Evolutionary conservation across 2,888 invertebrate genomes (phyloP), one percentile per base, ranked within the genome.

Genomic region (Platynereis dumerilii): DNA sequence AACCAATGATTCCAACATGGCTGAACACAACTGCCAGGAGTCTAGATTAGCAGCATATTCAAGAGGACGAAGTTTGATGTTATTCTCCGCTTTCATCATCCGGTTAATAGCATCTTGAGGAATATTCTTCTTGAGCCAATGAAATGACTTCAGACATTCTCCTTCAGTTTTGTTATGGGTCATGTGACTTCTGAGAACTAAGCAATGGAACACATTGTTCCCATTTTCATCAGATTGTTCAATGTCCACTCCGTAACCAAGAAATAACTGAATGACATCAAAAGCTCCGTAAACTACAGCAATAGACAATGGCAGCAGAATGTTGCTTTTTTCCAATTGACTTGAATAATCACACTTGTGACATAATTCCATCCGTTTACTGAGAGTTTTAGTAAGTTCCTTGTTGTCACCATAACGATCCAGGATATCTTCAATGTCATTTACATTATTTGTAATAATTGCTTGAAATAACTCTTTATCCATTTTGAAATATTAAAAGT

Each of bases 201-300:
- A 48, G 48, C 48, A 48, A 22, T 48, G 48, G 48, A 48, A 48
- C 20, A 48, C 48, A 48, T 48, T 48, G 48, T 48, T 48, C 3
- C 22, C 48, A 48, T 48, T 48, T n/a, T 7, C 17, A 20, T 22
- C 48, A 48, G 48, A 10, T 48, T 48, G n/a, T n/a, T 22, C n/a
- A 12, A 48, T 22, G n/a, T 48, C 48, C 3, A n/a, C 48, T 22
- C 22, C 48, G 17, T 48, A 48, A 20, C 17, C 48, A 3, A 48
- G 48, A 3, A 48, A 48, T 22, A 48, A n/a, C 48, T 48, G 48
- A 22, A 48, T 5, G n/a, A 48, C 22, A n/a, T 48, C 48, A n/a
- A 48, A 22, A 22, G 48, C 48, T 5, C 10, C 48, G 17, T 22
- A 48, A n/a, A n/a, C 48, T n/a, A n/a, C 48, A 7, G 48, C 48